phyloP scores from a whole-genome alignment of 1,140 invertebrate genomes.

The Euwallacea fornicatus region DNA sequence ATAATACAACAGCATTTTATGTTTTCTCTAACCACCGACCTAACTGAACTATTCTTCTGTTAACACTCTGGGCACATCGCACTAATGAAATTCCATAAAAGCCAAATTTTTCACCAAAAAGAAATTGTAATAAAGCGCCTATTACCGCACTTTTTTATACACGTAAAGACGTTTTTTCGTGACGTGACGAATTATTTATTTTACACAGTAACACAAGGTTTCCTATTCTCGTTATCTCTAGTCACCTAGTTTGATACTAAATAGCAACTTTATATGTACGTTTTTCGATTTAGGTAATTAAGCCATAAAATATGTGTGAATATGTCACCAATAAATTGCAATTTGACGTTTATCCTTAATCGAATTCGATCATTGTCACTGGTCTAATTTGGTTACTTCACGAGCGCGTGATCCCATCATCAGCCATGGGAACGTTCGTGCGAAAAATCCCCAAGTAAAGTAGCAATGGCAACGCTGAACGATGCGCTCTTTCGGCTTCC shows the following conservation, averaged over 20 bases:
- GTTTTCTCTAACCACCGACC: conserved; percentile 11
- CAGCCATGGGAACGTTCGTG: too few species aligned
- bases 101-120: too few species aligned
- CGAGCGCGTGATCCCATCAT: too few species aligned
- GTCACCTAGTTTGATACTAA: conserved; percentile 13
- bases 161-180: too few species aligned
- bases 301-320: conserved; percentile 11
- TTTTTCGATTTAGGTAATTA: conserved; percentile 7
- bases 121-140: too few species aligned
- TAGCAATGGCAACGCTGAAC: too few species aligned
- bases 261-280: conserved; percentile 10
- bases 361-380: neutral
- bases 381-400: too few species aligned
- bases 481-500: too few species aligned
- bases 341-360: conserved; percentile 1
- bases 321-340: neutral
- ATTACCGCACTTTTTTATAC: too few species aligned
- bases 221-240: conserved; percentile 4
- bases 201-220: conserved; percentile 18
- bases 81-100: too few species aligned
- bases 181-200: conserved; percentile 11
- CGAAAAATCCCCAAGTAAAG: too few species aligned
- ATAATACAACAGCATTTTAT: neutral
- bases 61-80: too few species aligned
- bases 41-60: neutral